Base-by-base conservation (phyloP, 1,140 invertebrate species). In the Coptotermes formosanus region DNA sequence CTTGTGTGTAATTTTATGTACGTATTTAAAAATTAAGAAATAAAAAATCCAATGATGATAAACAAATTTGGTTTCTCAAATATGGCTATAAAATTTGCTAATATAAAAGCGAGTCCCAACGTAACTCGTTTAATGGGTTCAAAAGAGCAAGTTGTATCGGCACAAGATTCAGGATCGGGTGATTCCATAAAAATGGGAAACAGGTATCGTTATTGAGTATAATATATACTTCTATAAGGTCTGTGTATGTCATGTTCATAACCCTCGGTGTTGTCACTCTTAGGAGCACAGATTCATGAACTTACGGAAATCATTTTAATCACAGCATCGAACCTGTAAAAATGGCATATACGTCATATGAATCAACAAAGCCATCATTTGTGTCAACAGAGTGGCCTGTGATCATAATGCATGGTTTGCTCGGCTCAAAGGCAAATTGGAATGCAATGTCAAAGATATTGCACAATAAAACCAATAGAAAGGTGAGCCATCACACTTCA, bases 391-490 rank as follows among this genome's bases (percentile, higher is more conserved):
- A 32, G 2, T 30, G 48, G 3, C 86, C 86, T 64, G 82, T 87
- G n/a, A 82, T 84, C 30, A 84, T 87, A 82, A 84, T 87, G 86
- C 86, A 87, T 85, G 86, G 86, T 21, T 85, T 87, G 43, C 52
- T 87, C 21, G 86, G 86, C 32, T 87, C 86, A 6, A 85, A 85
- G 38, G 32, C 30, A n/a, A 87, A 87, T 44, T 87, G 86, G 86
- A 87, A 87, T 82, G 45, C 84, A 7, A n/a, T 87, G n/a, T 52
- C 86, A n/a, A 87, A 82, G 52, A 45, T 81, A 6, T 45, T 87
- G 38, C 85, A 82, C 55, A 82, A 30, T 38, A 83, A 48, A 25
- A 84, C 81, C 3, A 59, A 85, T n/a, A 84, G 86, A 30, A 87
- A 87, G 82, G 86, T 87, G 55, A n/a, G 38, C 83, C 19, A 21